A percentile compares a stretch with the other conserved stretches of the same genome.
Evolutionary conservation across 2,113 vertebrate genomes (phyloP).

Genomic region (Bucco capensis): DNA sequence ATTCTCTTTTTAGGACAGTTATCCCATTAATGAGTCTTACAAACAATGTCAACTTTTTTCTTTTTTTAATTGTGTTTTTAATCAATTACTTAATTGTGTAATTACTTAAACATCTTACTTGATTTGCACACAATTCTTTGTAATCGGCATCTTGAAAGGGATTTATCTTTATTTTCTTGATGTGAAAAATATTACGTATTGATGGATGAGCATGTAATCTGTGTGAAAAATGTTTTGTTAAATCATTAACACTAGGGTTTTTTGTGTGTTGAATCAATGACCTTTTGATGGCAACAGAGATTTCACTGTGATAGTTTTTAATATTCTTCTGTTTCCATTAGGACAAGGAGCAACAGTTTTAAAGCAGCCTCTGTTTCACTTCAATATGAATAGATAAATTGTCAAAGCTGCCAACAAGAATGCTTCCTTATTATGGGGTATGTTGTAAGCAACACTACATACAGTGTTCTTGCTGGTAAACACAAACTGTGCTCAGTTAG

Average conservation of each 20-base stretch:
- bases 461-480: conserved; percentile 68
- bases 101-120: background rate
- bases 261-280: conserved; percentile 58
- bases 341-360: conserved; percentile 59
- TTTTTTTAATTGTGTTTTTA: background rate
- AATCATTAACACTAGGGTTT: conserved; percentile 64
- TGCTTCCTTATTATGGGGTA: conserved; percentile 29
- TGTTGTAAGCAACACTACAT: conserved; percentile 61
- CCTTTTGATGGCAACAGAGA: conserved; percentile 54
- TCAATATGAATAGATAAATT: conserved; percentile 73
- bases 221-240: conserved; percentile 69
- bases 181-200: conserved; percentile 40
- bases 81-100: background rate
- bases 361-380: conserved; percentile 57
- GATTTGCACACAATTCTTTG: background rate
- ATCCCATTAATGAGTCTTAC: background rate
- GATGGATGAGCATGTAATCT: conserved; percentile 64
- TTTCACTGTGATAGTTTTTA: conserved; percentile 55
- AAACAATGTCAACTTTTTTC: background rate
- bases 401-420: conserved; percentile 63
- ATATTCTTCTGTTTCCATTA: conserved; percentile 54
- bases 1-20: background rate
- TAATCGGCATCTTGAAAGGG: background rate
- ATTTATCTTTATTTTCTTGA: conserved; percentile 2
- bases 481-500: conserved; percentile 57